Conservation (phyloP, 2,113 vertebrate genomes). For the Pelobates fuscus region DNA sequence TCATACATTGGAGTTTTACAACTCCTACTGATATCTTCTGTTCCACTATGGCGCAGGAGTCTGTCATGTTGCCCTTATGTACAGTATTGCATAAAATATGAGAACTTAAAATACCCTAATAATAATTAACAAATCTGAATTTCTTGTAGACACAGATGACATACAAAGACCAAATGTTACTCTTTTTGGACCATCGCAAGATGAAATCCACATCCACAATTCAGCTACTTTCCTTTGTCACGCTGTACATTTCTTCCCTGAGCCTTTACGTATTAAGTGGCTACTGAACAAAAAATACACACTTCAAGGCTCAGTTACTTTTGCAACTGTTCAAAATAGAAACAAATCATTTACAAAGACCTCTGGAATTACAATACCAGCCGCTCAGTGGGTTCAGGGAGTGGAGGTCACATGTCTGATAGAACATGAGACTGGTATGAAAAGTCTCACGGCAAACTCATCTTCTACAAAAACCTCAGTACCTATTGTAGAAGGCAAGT, state of each 20-base stretch:
- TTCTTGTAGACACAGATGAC: constrained; percentile 5
- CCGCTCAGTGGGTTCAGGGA: constrained; percentile 12
- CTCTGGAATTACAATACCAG: constrained; percentile 8
- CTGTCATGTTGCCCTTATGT: too few species aligned
- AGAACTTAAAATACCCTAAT: too few species aligned
- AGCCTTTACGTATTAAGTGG: constrained; percentile 24
- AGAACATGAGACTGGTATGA: constrained; percentile 32
- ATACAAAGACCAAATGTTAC: not conserved
- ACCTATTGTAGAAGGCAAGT: not conserved
- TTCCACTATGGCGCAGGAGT: too few species aligned
- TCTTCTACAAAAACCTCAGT: not conserved
- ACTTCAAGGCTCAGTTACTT: not conserved
- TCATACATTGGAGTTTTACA: too few species aligned
- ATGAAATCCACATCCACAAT: not conserved
- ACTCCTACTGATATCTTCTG: too few species aligned
- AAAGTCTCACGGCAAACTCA: not conserved
- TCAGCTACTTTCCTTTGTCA: constrained; percentile 19
- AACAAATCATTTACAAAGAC: not conserved
- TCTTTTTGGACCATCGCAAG: constrained; percentile 7
- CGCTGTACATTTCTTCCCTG: not conserved
- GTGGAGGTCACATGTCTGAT: constrained; percentile 10
- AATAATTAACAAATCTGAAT: too few species aligned
- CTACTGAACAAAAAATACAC: not conserved
- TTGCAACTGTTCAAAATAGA: not conserved
- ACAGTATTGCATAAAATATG: too few species aligned